These are phyloP conservation scores for Macaca mulatta DNA, from an alignment of 2,113 vertebrate species.

Conservation along the genomic window DNA sequence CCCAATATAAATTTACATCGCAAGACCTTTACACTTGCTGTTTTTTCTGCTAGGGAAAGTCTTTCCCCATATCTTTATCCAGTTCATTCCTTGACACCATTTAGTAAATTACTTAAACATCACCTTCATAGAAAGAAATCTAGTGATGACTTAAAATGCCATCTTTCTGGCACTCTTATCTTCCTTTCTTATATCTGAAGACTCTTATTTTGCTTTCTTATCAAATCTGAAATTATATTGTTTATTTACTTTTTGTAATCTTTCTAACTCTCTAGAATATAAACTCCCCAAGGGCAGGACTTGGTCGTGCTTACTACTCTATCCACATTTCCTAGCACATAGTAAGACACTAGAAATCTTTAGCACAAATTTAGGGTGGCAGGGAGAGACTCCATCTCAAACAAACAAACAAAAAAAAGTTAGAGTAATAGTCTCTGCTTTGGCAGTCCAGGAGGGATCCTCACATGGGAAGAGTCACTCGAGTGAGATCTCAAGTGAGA, in stretches of 20 bases:
- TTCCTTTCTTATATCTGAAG: no score
- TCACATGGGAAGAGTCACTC: neutral
- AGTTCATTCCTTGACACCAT: neutral
- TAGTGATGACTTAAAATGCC: neutral
- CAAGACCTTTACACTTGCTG: neutral
- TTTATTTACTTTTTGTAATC: constrained; percentile 30
- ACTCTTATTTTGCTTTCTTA: neutral
- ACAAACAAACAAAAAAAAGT: neutral
- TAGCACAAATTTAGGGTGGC: neutral
- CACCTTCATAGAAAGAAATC: neutral
- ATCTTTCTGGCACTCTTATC: neutral
- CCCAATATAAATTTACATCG: neutral
- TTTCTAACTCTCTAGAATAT: neutral
- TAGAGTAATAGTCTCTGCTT: neutral
- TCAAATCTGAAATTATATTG: constrained; percentile 8
- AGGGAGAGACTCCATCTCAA: no score
- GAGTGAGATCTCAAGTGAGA: neutral
- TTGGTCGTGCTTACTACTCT: neutral
- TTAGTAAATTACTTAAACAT: constrained; percentile 13
- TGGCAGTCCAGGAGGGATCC: neutral
- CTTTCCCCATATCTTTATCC: neutral
- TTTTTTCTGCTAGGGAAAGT: neutral
- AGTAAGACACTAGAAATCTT: neutral
- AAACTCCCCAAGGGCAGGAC: neutral
- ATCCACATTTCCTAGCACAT: neutral